These are phyloP conservation scores for Hemitrygon akajei DNA, from an alignment of 2,797 vertebrate genomes.

Conservation along the genomic window DNA sequence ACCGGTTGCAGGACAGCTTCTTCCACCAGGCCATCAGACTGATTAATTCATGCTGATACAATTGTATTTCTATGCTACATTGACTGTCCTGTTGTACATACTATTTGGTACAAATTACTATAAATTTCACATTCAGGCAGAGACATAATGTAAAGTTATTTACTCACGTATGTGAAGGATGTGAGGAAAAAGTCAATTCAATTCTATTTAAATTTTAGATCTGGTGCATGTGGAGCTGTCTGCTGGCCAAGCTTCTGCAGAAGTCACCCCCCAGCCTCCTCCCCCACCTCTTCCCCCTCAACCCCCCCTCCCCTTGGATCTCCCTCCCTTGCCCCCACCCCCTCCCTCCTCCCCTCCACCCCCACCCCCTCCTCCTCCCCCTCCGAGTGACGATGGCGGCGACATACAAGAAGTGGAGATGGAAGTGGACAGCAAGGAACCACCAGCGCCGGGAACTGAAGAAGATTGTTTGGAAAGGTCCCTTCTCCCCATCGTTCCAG, in stretches of 20 bases:
- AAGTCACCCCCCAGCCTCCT: background rate
- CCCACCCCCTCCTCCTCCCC: constrained; percentile 59
- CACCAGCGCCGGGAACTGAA: constrained; percentile 89
- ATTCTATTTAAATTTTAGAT: background rate
- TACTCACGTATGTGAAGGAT: no score
- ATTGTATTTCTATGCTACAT: no score
- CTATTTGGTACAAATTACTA: no score
- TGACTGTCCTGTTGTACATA: no score
- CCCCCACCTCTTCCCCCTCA: constrained; percentile 42
- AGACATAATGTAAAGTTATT: no score
- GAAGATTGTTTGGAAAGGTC: constrained; percentile 57
- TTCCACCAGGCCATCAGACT: no score
- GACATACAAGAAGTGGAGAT: constrained; percentile 97
- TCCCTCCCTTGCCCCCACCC: constrained; percentile 77
- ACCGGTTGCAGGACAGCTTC: no score
- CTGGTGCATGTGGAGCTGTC: background rate
- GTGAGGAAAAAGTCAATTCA: no score
- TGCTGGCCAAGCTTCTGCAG: background rate
- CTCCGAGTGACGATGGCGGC: constrained; percentile 73
- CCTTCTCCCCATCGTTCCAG: background rate
- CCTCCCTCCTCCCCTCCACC: constrained; percentile 62
- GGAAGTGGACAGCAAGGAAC: constrained; percentile 88
- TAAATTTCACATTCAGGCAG: no score
- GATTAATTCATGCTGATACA: no score
- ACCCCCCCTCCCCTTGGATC: constrained; percentile 62